Percentiles rank a stretch among this genome's conserved stretches.
phyloP scores from a whole-genome alignment of 2,797 vertebrate genomes.

The Luscinia megarhynchos region DNA sequence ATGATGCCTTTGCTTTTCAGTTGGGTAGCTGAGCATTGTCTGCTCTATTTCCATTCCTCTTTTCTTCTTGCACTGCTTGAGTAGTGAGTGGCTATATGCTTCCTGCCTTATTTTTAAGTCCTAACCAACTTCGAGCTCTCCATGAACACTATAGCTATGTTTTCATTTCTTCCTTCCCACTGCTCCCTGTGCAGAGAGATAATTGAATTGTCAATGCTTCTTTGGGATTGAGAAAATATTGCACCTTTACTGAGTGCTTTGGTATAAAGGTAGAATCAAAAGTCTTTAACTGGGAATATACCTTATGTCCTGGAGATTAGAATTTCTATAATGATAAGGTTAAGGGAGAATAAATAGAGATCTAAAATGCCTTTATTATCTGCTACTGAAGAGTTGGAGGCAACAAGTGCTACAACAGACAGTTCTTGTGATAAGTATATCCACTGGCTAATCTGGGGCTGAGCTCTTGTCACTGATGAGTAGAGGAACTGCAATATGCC shows the following conservation, averaged over 20 bases:
- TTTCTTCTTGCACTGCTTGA: neutral
- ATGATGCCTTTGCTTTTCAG: neutral
- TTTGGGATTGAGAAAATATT: neutral
- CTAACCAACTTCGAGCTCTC: neutral
- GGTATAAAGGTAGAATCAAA: neutral
- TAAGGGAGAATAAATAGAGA: neutral
- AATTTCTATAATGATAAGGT: neutral
- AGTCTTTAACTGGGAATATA: neutral
- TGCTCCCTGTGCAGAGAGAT: neutral
- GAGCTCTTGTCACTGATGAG: neutral
- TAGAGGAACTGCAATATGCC: neutral
- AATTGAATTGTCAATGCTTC: neutral
- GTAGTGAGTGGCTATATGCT: neutral
- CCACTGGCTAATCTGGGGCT: neutral
- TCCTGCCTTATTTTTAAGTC: neutral
- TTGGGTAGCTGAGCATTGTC: neutral
- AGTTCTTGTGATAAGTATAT: neutral
- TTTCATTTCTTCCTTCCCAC: neutral
- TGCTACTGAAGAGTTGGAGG: neutral
- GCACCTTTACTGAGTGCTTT: neutral
- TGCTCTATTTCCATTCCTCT: neutral
- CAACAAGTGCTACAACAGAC: neutral
- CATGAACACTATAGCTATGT: neutral
- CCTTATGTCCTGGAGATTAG: neutral
- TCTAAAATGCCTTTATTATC: neutral